Percentiles rank a stretch among this genome's conserved stretches.
Evolutionary conservation across 23 tunicate genomes (phyloP).

Genomic region (Ascidia mentula): DNA sequence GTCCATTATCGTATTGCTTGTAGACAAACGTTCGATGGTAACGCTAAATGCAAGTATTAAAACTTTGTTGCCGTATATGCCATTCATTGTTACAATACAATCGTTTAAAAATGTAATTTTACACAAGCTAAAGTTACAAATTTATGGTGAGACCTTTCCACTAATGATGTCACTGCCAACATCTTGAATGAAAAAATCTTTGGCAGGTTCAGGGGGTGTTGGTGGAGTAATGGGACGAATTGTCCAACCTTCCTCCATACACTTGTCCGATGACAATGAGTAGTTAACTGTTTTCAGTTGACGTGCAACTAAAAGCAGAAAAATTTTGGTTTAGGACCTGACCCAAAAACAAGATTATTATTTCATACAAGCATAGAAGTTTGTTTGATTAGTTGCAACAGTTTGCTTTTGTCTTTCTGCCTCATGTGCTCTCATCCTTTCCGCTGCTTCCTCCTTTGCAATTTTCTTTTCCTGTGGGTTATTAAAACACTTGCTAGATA

Average conservation of each 20-base stretch:
- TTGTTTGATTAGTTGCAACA: conserved; percentile 65
- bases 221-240: conserved; percentile 65
- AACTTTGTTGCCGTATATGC: background rate
- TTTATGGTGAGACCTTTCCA: conserved; percentile 36
- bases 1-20: conserved; percentile 60
- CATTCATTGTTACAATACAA: background rate
- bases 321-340: no score
- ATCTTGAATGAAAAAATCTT: conserved; percentile 54
- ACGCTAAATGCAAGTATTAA: conserved; percentile 23
- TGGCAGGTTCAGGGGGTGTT: conserved; percentile 45
- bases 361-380: conserved; percentile 76
- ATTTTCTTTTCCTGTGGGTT: conserved; percentile 54
- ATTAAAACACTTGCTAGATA: background rate
- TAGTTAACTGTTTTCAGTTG: conserved; percentile 87
- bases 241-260: conserved; percentile 95
- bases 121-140: background rate
- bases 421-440: conserved; percentile 38
- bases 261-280: conserved; percentile 75
- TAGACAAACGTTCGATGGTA: conserved; percentile 54
- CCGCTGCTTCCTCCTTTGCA: conserved; percentile 70
- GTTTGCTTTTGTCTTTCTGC: conserved; percentile 51
- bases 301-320: conserved; percentile 55
- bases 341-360: no score
- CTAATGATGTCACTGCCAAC: conserved; percentile 40
- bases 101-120: background rate